Conservation (phyloP, 2,888 invertebrate species). For the Diadegma fenestrale region DNA sequence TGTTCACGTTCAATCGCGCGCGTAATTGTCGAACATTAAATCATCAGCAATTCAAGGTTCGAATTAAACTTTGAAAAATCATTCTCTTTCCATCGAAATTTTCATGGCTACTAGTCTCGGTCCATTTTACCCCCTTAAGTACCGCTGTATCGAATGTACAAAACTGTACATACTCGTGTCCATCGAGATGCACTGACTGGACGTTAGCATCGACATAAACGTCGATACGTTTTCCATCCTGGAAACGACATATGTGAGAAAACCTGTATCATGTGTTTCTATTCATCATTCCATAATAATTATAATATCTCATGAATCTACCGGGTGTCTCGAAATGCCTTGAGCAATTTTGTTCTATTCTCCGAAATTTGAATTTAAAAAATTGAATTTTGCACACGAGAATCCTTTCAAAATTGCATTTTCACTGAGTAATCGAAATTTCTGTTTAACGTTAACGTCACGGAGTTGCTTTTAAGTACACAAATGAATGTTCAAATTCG, state of each 20-base stretch:
- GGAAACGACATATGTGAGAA: constrained; percentile 50
- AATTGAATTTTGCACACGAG: not conserved
- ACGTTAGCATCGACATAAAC: constrained; percentile 64
- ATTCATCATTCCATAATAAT: constrained; percentile 10
- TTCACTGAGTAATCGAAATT: not conserved
- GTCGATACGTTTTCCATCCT: constrained; percentile 61
- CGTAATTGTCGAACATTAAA: not conserved
- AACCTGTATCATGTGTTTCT: constrained; percentile 47
- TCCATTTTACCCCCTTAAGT: constrained; percentile 4
- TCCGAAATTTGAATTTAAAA: not conserved
- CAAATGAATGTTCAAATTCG: too few species aligned
- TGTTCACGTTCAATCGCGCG: not conserved
- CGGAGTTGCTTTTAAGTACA: too few species aligned
- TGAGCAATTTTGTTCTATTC: not conserved
- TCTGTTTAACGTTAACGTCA: too few species aligned
- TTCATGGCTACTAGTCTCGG: not conserved
- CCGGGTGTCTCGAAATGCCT: not conserved
- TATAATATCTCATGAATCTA: constrained; percentile 4
- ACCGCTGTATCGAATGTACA: not conserved
- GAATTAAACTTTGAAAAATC: not conserved
- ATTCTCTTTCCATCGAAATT: not conserved
- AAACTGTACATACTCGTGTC: not conserved
- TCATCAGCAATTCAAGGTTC: not conserved
- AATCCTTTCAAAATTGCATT: not conserved
- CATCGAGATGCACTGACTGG: not conserved